A percentile compares a stretch with the other conserved stretches of the same genome.
Conservation (phyloP, 2,888 invertebrate genomes). For the Choristoneura rosaceana region DNA sequence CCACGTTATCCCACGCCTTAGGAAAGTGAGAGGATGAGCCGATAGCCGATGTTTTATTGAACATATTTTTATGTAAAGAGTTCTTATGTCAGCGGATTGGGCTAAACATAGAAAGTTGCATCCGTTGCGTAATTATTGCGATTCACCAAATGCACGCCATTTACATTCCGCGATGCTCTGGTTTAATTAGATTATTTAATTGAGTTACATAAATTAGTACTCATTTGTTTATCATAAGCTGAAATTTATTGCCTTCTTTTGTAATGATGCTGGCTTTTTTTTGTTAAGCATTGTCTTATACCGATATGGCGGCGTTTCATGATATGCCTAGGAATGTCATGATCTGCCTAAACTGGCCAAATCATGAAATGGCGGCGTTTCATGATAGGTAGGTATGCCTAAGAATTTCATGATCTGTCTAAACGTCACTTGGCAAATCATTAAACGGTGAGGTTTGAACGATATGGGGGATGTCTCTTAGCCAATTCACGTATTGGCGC, state of each 20-base stretch:
- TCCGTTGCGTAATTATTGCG: constrained; percentile 30
- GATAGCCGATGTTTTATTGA: constrained; percentile 45
- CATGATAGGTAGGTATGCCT: no score
- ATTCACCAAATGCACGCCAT: constrained; percentile 19
- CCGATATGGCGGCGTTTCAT: no score
- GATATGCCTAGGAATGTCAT: no score
- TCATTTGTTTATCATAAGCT: constrained; percentile 24
- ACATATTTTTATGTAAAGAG: constrained; percentile 30
- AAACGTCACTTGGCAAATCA: no score
- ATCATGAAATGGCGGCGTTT: no score
- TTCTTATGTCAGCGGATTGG: constrained; percentile 31
- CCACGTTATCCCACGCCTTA: constrained; percentile 58
- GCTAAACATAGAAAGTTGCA: constrained; percentile 39
- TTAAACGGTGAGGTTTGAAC: no score
- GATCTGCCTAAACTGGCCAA: no score
- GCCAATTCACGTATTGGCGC: no score
- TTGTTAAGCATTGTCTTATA: no score
- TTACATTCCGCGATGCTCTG: constrained; percentile 21
- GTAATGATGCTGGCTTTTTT: not conserved
- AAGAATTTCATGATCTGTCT: no score
- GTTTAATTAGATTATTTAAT: constrained; percentile 25
- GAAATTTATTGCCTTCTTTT: constrained; percentile 2
- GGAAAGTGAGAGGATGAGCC: constrained; percentile 75
- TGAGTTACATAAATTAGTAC: constrained; percentile 25
- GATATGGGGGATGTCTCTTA: no score